These are phyloP conservation scores for Polymixis flavicincta DNA, from an alignment of 2,888 invertebrate genomes.

Conservation along the genomic window DNA sequence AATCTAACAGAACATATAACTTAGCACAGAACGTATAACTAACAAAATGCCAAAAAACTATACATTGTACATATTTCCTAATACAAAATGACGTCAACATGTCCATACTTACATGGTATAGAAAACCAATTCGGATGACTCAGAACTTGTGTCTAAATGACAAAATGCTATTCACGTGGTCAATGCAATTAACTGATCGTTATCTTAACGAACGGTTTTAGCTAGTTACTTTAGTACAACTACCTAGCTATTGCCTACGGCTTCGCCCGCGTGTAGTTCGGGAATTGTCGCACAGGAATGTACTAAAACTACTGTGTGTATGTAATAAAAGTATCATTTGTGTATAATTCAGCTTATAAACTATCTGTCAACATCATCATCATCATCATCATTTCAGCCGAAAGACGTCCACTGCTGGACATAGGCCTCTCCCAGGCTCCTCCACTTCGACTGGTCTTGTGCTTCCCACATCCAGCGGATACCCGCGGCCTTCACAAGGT, in stretches of 20 bases:
- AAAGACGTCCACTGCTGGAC: too few species aligned
- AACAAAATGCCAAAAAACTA: neutral
- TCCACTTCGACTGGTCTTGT: too few species aligned
- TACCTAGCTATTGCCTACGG: neutral
- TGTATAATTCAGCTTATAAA: too few species aligned
- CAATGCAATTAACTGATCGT: conserved; percentile 44
- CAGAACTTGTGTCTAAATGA: conserved; percentile 36
- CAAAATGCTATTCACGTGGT: conserved; percentile 21
- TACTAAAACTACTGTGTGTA: too few species aligned
- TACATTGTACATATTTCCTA: conserved; percentile 1
- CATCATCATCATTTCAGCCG: too few species aligned
- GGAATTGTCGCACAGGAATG: neutral
- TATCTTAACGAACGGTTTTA: conserved; percentile 41
- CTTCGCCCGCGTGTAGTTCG: neutral
- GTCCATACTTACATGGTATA: neutral
- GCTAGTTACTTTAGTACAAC: conserved; percentile 22
- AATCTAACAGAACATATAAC: neutral
- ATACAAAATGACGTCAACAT: conserved; percentile 22
- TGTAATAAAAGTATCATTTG: too few species aligned
- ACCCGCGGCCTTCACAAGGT: too few species aligned
- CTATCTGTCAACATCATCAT: too few species aligned
- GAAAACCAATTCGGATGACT: conserved; percentile 47
- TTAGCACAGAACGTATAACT: too few species aligned
- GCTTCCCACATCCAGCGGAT: too few species aligned
- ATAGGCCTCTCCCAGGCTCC: too few species aligned